A percentile compares a stretch with the other conserved stretches of the same genome.
Conservation (phyloP, 2,113 vertebrate species). For the Sminthopsis crassicaudata region DNA sequence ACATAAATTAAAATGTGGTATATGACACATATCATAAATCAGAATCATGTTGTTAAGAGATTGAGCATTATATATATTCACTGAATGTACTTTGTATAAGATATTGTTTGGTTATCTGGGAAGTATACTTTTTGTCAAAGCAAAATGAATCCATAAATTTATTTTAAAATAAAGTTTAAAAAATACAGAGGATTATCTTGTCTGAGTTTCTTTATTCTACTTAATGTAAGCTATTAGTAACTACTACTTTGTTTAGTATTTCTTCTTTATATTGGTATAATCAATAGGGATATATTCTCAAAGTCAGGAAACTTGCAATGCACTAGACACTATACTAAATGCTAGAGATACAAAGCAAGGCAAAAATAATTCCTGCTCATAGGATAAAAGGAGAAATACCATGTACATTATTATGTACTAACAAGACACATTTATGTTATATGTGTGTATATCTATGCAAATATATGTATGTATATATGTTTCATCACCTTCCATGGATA, state of each 20-base stretch:
- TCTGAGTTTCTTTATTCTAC: background rate
- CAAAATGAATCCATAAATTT: background rate
- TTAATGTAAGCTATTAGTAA: background rate
- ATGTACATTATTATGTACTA: background rate
- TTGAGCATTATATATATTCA: background rate
- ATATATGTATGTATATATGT: background rate
- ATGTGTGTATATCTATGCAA: too few species aligned
- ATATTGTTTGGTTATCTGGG: background rate
- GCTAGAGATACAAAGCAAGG: background rate
- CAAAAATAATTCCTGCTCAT: too few species aligned
- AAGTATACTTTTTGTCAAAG: background rate
- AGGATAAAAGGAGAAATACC: background rate
- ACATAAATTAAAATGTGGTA: background rate
- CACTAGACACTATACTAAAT: background rate
- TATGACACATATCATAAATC: background rate
- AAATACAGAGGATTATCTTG: background rate
- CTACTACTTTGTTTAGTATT: background rate
- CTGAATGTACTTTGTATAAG: background rate
- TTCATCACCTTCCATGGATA: background rate
- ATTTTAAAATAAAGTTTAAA: background rate
- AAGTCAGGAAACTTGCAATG: background rate
- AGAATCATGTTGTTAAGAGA: background rate
- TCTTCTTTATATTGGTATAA: background rate
- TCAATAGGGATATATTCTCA: background rate
- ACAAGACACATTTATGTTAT: too few species aligned